Evolutionary conservation across 2,888 invertebrate species (phyloP), one percentile per base, ranked within the genome.

Genomic region (Agonopterix arenella): DNA sequence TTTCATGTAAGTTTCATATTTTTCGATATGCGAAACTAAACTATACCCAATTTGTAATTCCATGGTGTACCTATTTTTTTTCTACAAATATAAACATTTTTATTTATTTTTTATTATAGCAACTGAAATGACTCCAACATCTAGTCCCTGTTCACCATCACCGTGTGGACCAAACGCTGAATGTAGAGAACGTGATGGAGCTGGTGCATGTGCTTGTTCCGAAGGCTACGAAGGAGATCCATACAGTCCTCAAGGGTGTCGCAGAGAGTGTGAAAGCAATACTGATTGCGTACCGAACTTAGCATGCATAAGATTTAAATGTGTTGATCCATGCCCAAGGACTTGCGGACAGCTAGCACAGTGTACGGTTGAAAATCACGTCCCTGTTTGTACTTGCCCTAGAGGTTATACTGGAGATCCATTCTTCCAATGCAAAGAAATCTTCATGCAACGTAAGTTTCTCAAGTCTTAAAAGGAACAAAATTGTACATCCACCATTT

Each of bases 131-230:
- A 90, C 92, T 51, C 92, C 92, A 45, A 90, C 91, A 44, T 74
- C 92, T n/a, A 93, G 95, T 58, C 96, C 96, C 4, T 96, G 96
- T 67, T 90, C 90, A 49, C 96, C 96, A 47, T 94, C 95, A 51
- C 96, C 96, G 1, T 97, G 97, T 70, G 97, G 97, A 41, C 94
- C 93, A 4, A 95, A 95, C 64, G 95, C 96, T 2, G 94, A 95
- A 77, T 96, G 95, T 64, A 91, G 95, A 7, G 96, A 96, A 77
- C 90, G 92, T 57, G 95, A 95, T 64, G 94, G 94, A 9, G 95
- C 96, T 0, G 95, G 95, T n/a, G 96, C 96, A 40, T 97, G 97
- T 69, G 91, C 92, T 36, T 97, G 96, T 68, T 92, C 93, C 5
- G 90, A 92, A 49, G 95, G 95, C 18, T 95, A 92, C 62, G 93